phyloP scores from a whole-genome alignment of 2,888 invertebrate genomes.

The Sphaerophoria taeniata region DNA sequence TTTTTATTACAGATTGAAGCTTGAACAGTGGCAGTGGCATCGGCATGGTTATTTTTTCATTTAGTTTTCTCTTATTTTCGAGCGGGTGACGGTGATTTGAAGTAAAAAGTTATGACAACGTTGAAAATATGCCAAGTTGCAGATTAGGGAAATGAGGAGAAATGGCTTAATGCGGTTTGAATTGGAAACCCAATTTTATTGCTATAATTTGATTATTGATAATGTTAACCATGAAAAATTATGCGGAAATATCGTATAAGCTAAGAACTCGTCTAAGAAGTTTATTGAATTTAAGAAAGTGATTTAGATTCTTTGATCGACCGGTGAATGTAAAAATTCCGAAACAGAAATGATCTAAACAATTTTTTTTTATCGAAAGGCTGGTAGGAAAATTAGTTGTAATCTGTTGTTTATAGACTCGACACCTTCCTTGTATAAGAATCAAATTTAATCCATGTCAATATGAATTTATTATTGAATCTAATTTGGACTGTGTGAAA shows the following conservation, averaged over 20 bases:
- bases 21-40: too few relatives aligned
- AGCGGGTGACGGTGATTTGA: conserved; percentile 24
- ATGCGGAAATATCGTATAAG: conserved; percentile 33
- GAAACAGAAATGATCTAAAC: background rate
- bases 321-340: conserved; percentile 21
- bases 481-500: conserved; percentile 21
- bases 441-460: conserved; percentile 8
- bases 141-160: conserved; percentile 53
- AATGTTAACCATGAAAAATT: conserved; percentile 51
- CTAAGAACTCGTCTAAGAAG: conserved; percentile 9
- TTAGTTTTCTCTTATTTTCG: conserved; percentile 52
- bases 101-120: conserved; percentile 11
- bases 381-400: conserved; percentile 30
- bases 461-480: conserved; percentile 23
- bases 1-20: background rate
- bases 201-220: conserved; percentile 48
- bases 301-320: conserved; percentile 52
- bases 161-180: conserved; percentile 54
- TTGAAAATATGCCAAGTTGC: background rate
- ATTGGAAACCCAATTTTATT: conserved; percentile 46
- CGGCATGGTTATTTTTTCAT: too few relatives aligned
- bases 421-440: conserved; percentile 36
- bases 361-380: conserved; percentile 4
- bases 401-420: conserved; percentile 58
- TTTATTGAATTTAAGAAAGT: conserved; percentile 61